Conservation (phyloP, 2,113 vertebrate genomes). For the Leucopternis melanops region DNA sequence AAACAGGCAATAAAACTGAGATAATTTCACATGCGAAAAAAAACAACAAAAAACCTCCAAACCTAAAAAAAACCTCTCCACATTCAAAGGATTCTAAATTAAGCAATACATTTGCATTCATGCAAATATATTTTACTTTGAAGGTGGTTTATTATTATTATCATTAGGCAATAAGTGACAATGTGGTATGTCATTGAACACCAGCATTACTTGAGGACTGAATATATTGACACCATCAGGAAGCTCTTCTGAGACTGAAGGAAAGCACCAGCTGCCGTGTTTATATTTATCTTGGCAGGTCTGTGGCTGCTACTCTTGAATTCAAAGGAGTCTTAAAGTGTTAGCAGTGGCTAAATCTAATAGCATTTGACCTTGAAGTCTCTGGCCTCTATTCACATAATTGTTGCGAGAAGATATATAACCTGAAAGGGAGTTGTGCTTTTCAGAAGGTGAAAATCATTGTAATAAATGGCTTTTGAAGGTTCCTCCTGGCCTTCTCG, state of each 20-base stretch:
- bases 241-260: not conserved
- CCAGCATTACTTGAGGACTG: not conserved
- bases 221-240: not conserved
- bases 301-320: not conserved
- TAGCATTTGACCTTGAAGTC: not conserved
- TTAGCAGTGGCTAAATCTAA: not conserved
- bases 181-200: not conserved
- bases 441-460: not conserved
- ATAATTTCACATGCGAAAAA: not conserved
- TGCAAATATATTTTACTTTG: not conserved
- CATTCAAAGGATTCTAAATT: not conserved
- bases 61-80: not conserved
- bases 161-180: not conserved
- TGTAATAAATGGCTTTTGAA: conserved; percentile 2
- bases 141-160: not conserved
- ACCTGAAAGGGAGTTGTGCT: not conserved
- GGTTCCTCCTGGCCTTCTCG: not conserved
- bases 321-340: not conserved
- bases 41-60: accelerated
- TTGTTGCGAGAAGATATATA: not conserved
- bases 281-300: not conserved
- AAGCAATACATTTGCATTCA: not conserved
- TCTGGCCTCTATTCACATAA: not conserved
- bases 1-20: not conserved
- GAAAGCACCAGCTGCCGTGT: not conserved